Conservation (phyloP, 2,113 vertebrate genomes). For the Atlantisia rogersi region DNA sequence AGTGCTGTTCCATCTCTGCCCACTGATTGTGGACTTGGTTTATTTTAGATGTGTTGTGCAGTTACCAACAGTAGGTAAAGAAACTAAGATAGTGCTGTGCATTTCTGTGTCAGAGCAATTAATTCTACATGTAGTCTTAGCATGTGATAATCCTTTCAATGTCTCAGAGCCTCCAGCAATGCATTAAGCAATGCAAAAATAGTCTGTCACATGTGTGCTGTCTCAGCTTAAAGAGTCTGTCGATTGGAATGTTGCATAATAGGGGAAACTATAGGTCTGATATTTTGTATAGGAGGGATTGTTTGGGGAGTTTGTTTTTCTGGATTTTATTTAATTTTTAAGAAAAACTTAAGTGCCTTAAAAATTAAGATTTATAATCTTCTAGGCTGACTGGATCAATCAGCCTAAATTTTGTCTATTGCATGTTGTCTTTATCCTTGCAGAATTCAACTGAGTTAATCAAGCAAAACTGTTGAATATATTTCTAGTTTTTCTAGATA, state of each 20-base stretch:
- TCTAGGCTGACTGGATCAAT: not conserved
- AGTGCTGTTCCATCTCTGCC: not conserved
- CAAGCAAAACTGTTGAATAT: not conserved
- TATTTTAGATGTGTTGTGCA: not conserved
- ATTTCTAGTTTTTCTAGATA: not conserved
- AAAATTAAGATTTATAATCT: not conserved
- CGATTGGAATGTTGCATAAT: not conserved
- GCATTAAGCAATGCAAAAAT: not conserved
- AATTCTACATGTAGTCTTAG: not conserved
- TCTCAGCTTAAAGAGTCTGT: not conserved
- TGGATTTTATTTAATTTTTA: not conserved
- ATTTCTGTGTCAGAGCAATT: not conserved
- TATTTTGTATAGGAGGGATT: not conserved
- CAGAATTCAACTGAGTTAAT: not conserved
- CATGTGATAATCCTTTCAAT: not conserved
- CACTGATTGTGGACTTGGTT: not conserved
- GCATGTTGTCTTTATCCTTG: not conserved
- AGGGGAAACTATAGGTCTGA: not conserved
- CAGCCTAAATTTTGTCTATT: not conserved
- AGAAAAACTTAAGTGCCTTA: not conserved
- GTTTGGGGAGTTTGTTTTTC: not conserved
- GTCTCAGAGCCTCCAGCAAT: not conserved
- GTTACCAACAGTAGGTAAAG: not conserved
- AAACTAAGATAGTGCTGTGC: not conserved
- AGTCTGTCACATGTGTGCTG: not conserved